Conservation (phyloP, 2,888 invertebrate genomes). For the Agonum fuliginosum region DNA sequence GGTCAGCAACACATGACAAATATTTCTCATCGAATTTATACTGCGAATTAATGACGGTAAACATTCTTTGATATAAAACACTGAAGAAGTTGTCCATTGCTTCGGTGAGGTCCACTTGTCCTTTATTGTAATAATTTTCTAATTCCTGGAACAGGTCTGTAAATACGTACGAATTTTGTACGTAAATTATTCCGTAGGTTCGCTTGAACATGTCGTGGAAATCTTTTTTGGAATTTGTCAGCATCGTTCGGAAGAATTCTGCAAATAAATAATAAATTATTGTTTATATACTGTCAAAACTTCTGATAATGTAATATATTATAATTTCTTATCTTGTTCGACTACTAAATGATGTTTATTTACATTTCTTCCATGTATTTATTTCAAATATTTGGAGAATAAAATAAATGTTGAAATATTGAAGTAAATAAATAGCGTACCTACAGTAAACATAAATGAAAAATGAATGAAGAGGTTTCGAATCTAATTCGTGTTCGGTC, state of each 20-base stretch:
- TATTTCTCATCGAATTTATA: constrained; percentile 92
- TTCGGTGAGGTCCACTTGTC: constrained; percentile 88
- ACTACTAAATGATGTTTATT: no score
- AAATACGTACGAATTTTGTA: constrained; percentile 94
- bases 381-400: no score
- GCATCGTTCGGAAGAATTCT: constrained; percentile 92
- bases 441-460: not conserved
- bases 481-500: not conserved
- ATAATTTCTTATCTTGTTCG: constrained; percentile 3
- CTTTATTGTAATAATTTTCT: constrained; percentile 91
- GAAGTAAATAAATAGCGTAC: not conserved
- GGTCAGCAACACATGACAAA: constrained; percentile 89
- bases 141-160: constrained; percentile 92
- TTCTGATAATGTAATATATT: not conserved
- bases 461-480: not conserved
- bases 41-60: constrained; percentile 94
- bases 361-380: no score
- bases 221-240: constrained; percentile 87
- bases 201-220: constrained; percentile 97
- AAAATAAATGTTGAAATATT: no score
- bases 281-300: not conserved
- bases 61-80: constrained; percentile 96
- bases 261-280: constrained; percentile 66
- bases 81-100: constrained; percentile 96
- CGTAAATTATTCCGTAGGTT: constrained; percentile 96